These are phyloP conservation scores for Serranus cabrilla DNA, from an alignment of 2,797 vertebrate species.

Conservation along the genomic window DNA sequence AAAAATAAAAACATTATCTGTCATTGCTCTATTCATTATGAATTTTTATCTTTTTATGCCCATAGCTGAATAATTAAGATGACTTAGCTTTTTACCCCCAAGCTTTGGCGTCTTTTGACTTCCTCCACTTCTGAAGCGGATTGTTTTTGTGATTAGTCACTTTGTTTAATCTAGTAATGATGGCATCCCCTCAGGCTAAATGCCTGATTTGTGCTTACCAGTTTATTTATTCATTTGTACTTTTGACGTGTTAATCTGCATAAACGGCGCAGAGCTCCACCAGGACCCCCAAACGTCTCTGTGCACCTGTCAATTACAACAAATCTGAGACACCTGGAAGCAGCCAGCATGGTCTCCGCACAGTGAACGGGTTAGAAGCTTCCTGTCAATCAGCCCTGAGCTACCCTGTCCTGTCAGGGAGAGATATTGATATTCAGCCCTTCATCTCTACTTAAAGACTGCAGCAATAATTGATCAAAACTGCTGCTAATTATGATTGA, in stretches of 20 bases:
- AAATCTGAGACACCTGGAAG: slow-evolving; percentile 66
- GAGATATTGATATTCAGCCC: slow-evolving; percentile 50
- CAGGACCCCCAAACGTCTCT: slow-evolving; percentile 69
- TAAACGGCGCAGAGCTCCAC: slow-evolving; percentile 77
- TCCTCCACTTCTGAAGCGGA: slow-evolving; percentile 80
- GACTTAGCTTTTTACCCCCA: slow-evolving; percentile 82
- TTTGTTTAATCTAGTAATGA: slow-evolving; percentile 88
- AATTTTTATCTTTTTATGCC: slow-evolving; percentile 80
- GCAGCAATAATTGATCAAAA: slow-evolving; percentile 56
- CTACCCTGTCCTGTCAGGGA: slow-evolving; percentile 50
- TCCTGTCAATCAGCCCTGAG: slow-evolving; percentile 69
- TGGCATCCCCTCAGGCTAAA: slow-evolving; percentile 82
- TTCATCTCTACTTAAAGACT: slow-evolving; percentile 62
- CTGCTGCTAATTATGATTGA: slow-evolving; percentile 67
- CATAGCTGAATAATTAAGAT: slow-evolving; percentile 83
- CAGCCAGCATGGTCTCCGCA: slow-evolving; percentile 57
- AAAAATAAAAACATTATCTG: slow-evolving; percentile 59
- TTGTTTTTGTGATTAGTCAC: slow-evolving; percentile 84
- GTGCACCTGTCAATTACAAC: slow-evolving; percentile 78
- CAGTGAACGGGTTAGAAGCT: slow-evolving; percentile 59
- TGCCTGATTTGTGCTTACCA: slow-evolving; percentile 79
- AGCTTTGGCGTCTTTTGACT: slow-evolving; percentile 82
- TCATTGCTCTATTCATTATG: slow-evolving; percentile 66
- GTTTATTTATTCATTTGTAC: slow-evolving; percentile 87
- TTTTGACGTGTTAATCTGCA: slow-evolving; percentile 85